Percentiles rank a stretch among this genome's conserved stretches.
These are phyloP conservation scores for Cremastinae sp. DNA, from an alignment of 2,888 invertebrate species.

Conservation along the genomic window DNA sequence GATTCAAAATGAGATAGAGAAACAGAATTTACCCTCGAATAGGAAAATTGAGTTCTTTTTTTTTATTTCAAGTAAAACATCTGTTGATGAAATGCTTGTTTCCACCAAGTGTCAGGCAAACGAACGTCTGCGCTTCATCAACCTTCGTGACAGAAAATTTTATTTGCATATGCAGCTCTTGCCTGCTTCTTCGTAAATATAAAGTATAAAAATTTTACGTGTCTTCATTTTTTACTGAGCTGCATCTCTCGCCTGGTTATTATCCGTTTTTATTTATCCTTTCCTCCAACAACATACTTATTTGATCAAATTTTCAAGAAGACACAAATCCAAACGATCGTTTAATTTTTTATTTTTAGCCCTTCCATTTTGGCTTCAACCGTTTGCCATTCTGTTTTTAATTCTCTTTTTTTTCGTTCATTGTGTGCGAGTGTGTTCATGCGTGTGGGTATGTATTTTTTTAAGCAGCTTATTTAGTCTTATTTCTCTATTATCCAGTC, in stretches of 20 bases:
- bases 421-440: too few relatives aligned
- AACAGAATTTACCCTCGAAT: conserved; percentile 31
- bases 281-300: too few relatives aligned
- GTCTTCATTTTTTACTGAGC: conserved; percentile 4
- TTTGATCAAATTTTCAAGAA: too few relatives aligned
- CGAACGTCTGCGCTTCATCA: conserved; percentile 19
- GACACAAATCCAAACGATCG: too few relatives aligned
- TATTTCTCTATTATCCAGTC: too few relatives aligned
- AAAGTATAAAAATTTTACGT: conserved; percentile 12
- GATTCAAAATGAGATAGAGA: conserved; percentile 13
- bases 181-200: conserved; percentile 8
- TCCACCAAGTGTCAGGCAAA: conserved; percentile 34
- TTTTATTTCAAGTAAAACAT: conserved; percentile 30
- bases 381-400: too few relatives aligned
- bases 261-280: not conserved
- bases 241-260: not conserved
- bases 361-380: too few relatives aligned
- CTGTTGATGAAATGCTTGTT: conserved; percentile 42
- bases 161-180: conserved; percentile 45
- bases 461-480: too few relatives aligned
- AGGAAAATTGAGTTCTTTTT: conserved; percentile 19
- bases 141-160: conserved; percentile 29
- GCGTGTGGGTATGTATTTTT: too few relatives aligned
- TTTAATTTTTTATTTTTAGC: too few relatives aligned
- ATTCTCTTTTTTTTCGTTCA: too few relatives aligned